These are phyloP conservation scores for Drepanosiphum platanoidis DNA, from an alignment of 2,888 invertebrate genomes.

Conservation along the genomic window DNA sequence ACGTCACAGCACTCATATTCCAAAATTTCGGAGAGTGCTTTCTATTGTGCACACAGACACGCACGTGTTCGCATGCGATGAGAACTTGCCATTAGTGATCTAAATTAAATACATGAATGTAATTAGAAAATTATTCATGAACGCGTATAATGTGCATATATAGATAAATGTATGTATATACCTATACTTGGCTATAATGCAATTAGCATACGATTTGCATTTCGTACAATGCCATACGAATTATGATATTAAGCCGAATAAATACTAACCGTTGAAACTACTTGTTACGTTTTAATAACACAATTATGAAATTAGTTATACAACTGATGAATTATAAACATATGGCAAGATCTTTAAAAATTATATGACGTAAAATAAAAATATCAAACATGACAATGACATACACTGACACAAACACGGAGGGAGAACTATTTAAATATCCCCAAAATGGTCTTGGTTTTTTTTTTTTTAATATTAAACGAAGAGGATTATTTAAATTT, in stretches of 20 bases:
- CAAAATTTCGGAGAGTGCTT: neutral
- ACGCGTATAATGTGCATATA: neutral
- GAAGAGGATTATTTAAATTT: neutral
- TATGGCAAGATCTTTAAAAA: neutral
- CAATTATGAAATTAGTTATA: neutral
- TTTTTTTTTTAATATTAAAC: neutral
- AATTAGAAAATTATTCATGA: conserved; percentile 33
- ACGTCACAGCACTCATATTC: neutral
- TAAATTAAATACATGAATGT: conserved; percentile 23
- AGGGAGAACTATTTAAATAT: neutral
- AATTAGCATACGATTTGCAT: conserved; percentile 22
- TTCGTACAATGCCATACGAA: neutral
- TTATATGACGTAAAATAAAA: neutral
- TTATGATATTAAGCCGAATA: conserved; percentile 20
- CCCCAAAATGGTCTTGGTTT: neutral
- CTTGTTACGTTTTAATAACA: conserved; percentile 3
- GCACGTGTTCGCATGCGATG: neutral
- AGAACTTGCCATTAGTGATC: conserved; percentile 10
- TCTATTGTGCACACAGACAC: neutral
- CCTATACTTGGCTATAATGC: neutral
- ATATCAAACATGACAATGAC: neutral
- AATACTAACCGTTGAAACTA: neutral
- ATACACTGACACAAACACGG: neutral
- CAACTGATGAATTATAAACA: neutral
- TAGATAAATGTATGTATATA: neutral